Conservation (phyloP, 2,797 vertebrate species). For the Pseudomugil gertrudae region DNA sequence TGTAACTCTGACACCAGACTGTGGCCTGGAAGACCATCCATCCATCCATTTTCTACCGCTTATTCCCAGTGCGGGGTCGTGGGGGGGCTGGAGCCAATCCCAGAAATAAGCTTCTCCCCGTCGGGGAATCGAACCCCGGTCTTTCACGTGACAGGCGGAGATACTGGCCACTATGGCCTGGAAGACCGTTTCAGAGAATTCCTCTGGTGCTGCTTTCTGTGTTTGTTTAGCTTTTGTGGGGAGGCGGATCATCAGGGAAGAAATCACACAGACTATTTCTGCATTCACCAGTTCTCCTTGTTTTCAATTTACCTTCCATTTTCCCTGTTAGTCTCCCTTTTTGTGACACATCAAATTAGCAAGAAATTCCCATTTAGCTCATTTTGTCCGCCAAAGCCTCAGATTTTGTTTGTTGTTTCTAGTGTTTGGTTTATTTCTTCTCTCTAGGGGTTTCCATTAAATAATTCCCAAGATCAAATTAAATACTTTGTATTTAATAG, state of each 20-base stretch:
- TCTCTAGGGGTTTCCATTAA: conserved; percentile 19
- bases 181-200: conserved; percentile 62
- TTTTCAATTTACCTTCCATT: not conserved
- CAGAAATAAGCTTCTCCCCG: no score
- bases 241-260: conserved; percentile 45
- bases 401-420: conserved; percentile 44
- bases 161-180: conserved; percentile 49
- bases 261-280: conserved; percentile 58
- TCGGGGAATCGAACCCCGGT: no score
- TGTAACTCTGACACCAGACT: conserved; percentile 40
- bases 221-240: conserved; percentile 75
- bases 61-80: no score
- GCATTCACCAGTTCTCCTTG: conserved; percentile 17
- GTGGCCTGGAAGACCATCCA: conserved; percentile 54
- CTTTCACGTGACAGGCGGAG: no score
- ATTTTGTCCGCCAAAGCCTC: conserved; percentile 39
- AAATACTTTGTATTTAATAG: conserved; percentile 23
- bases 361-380: conserved; percentile 61
- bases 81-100: no score
- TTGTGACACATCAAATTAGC: conserved; percentile 49
- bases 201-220: conserved; percentile 54
- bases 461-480: conserved; percentile 32
- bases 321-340: conserved; percentile 10
- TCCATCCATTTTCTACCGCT: no score
- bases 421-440: conserved; percentile 45